Evolutionary conservation across 2,113 vertebrate species (phyloP), one percentile per base, ranked within the genome.

Genomic region (Ciconia maguari): DNA sequence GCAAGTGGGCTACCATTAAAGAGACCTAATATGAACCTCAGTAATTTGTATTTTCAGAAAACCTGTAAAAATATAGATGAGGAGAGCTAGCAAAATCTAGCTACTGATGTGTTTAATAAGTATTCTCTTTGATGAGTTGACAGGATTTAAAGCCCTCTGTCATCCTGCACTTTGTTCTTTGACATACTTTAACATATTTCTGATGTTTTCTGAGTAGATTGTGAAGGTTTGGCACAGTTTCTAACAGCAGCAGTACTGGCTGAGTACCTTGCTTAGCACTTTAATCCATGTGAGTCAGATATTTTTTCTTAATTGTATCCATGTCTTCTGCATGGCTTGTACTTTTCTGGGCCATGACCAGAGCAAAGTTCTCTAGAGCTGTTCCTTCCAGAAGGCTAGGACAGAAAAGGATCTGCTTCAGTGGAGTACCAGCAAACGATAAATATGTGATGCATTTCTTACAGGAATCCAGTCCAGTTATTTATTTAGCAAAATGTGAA

Each of bases 341-440:
- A 44, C 61, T 91, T 96, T 70, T 61, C 85, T 93, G 46, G 80
- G 66, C 80, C 14, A 1, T 48, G 68, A 95, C 54, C 65, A 94
- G 84, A 83, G 55, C 74, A 88, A 84, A 96, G 87, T 82, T 95
- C 87, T 89, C 26, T 44, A 77, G 62, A 89, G 18, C 55, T 77
- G 14, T 87, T 89, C 46, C 54, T 88, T 83, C 46, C 38, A 86
- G 62, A 48, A 66, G 48, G 24, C 32, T 64, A 41, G 69, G n/a
- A 62, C 26, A 61, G 57, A 46, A 77, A 61, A 54, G 19, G 78
- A 94, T 92, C 72, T 74, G 81, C 62, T 87, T 85, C 54, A 44
- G 34, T 72, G 57, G 54, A 75, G 27, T 64, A 80, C 30, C 55
- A 71, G 62, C 79, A 84, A 75, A 72, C 92, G 25, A 92, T 88